Percentiles rank a stretch among this genome's conserved stretches.
These are phyloP conservation scores for Acrossocheilus wenchowensis DNA, from an alignment of 2,797 vertebrate species.

Conservation along the genomic window DNA sequence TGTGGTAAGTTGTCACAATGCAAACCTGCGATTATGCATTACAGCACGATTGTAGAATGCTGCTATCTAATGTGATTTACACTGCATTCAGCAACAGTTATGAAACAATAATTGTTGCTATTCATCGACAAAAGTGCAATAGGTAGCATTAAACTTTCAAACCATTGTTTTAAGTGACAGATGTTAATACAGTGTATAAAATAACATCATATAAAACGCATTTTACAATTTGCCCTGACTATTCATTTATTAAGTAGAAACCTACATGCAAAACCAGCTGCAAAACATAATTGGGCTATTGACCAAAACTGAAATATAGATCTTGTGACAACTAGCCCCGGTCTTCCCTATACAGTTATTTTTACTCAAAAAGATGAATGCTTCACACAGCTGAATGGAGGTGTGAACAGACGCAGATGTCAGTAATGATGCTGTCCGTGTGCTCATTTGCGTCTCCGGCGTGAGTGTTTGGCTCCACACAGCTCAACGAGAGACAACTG, in stretches of 20 bases:
- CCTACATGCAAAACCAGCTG: background rate
- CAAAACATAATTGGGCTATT: background rate
- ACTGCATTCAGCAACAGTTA: background rate
- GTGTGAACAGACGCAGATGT: background rate
- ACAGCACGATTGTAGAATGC: background rate
- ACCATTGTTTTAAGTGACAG: background rate
- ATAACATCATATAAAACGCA: background rate
- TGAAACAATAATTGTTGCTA: background rate
- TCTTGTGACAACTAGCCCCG: background rate
- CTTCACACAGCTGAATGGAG: background rate
- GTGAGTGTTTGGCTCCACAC: background rate
- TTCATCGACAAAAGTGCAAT: background rate
- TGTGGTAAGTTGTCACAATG: background rate
- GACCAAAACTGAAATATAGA: background rate
- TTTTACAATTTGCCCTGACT: no score
- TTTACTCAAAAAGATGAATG: background rate
- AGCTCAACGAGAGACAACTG: constrained; percentile 28
- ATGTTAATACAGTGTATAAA: background rate
- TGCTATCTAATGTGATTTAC: background rate
- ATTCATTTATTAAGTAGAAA: background rate
- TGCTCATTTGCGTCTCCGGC: background rate
- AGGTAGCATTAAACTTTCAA: background rate
- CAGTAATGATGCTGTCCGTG: background rate
- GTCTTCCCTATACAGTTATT: background rate
- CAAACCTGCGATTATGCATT: background rate